phyloP scores from a whole-genome alignment of 2,797 vertebrate genomes.

The Leptoclinus maculatus region DNA sequence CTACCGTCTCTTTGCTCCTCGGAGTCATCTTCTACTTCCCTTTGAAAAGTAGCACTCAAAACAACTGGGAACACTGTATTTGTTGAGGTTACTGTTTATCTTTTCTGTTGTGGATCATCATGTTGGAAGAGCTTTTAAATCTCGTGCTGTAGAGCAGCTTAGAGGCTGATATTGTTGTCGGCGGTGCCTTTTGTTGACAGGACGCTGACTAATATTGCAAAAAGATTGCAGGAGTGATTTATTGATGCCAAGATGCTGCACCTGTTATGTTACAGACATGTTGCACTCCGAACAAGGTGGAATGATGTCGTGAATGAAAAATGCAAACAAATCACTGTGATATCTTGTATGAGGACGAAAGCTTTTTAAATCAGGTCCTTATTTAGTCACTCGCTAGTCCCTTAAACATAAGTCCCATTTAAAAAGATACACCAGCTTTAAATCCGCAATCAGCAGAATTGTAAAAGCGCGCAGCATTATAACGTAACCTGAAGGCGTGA shows the following conservation, averaged over 20 bases:
- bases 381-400: not conserved
- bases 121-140: not conserved
- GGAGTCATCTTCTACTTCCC: not conserved
- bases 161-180: not conserved
- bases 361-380: not conserved
- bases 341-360: not conserved
- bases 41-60: not conserved
- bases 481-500: conserved; percentile 55
- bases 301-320: not conserved
- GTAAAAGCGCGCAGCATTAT: conserved; percentile 11
- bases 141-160: not conserved
- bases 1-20: not conserved
- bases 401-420: not conserved
- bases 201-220: not conserved
- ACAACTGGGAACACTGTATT: not conserved
- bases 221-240: not conserved
- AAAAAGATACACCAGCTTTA: not conserved
- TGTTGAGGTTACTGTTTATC: not conserved
- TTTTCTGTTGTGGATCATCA: not conserved
- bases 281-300: not conserved
- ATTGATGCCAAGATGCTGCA: not conserved
- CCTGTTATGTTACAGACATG: not conserved
- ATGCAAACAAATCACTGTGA: not conserved
- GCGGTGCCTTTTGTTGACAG: not conserved
- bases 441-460: not conserved